Evolutionary conservation across 2,888 invertebrate species (phyloP), one percentile per base, ranked within the genome.

Genomic region (Anthophora plumipes): DNA sequence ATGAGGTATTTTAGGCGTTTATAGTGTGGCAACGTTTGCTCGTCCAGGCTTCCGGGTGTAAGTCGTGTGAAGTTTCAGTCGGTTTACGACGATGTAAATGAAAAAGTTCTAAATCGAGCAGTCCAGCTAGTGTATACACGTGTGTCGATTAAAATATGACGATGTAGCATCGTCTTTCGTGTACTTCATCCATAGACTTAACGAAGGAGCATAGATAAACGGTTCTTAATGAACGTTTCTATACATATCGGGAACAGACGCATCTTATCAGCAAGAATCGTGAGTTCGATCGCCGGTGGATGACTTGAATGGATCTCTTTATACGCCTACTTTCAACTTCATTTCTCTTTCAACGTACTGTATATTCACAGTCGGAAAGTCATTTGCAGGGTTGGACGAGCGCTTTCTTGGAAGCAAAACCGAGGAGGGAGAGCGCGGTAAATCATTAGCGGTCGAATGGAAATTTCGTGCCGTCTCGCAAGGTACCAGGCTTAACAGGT

Each of bases 401-500:
- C 54, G 76, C 11, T 64, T 86, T 73, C 82, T 73, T 55, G 77
- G 75, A 80, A 73, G 67, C 31, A 48, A 69, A 63, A 39, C 61
- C n/a, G n/a, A n/a, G n/a, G n/a, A 70, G 68, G 55, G 39, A 59
- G 46, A 22, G 46, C 83, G 69, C 71, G 57, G 77, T 87, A 87
- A 87, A 87, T 87, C 87, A 85, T 87, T 84, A 82, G 78, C 77
- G 76, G 61, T 72, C 76, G 74, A 83, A 88, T 72, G 68, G 84
- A 86, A 82, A 86, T 86, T 79, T 73, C 67, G 77, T 73, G 69
- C 85, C 69, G 77, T 71, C 77, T 46, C 69, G 25, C 59, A 20
- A 31, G 63, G 77, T 68, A 48, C 73, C 52, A 71, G 61, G 55
- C 72, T 81, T 88, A 87, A 86, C 87, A 88, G 87, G 88, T 87